phyloP scores from a whole-genome alignment of 2,888 invertebrate species.

The Protodeltote pygarga region DNA sequence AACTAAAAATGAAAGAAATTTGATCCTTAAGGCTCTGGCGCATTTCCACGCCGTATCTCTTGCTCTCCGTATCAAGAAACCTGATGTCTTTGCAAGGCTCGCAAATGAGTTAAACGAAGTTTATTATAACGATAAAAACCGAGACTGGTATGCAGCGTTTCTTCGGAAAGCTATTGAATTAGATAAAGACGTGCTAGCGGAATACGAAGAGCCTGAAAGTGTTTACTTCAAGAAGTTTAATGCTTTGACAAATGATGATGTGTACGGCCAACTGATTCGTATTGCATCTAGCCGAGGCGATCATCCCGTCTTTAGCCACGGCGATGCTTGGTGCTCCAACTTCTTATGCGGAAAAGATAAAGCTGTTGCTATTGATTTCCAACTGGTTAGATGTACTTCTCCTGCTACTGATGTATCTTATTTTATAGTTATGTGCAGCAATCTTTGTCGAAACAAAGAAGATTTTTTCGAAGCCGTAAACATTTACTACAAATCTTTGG shows the following conservation, averaged over 20 bases:
- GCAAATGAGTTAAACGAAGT: conserved; percentile 54
- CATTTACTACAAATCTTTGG: conserved; percentile 55
- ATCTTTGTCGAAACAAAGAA: conserved; percentile 47
- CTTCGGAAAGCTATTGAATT: conserved; percentile 57
- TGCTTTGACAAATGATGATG: conserved; percentile 50
- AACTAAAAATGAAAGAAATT: conserved; percentile 51
- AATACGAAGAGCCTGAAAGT: conserved; percentile 56
- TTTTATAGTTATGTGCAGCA: conserved; percentile 55
- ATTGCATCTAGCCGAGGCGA: conserved; percentile 46
- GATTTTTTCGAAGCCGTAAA: conserved; percentile 58
- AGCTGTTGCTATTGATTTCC: conserved; percentile 65
- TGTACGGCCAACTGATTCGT: conserved; percentile 56
- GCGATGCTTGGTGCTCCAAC: conserved; percentile 68
- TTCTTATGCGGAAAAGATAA: conserved; percentile 59
- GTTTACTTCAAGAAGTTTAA: conserved; percentile 62
- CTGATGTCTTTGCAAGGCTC: conserved; percentile 54
- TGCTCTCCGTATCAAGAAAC: conserved; percentile 55
- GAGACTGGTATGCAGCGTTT: conserved; percentile 59
- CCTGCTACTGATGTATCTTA: conserved; percentile 61
- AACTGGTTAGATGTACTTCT: conserved; percentile 61
- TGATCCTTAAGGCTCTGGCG: conserved; percentile 58
- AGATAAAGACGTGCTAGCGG: conserved; percentile 52
- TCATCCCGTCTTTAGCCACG: conserved; percentile 62
- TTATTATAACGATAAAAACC: conserved; percentile 59
- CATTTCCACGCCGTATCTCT: conserved; percentile 69